Base-by-base conservation (phyloP, 1,140 invertebrate species). In the Popillia japonica region DNA sequence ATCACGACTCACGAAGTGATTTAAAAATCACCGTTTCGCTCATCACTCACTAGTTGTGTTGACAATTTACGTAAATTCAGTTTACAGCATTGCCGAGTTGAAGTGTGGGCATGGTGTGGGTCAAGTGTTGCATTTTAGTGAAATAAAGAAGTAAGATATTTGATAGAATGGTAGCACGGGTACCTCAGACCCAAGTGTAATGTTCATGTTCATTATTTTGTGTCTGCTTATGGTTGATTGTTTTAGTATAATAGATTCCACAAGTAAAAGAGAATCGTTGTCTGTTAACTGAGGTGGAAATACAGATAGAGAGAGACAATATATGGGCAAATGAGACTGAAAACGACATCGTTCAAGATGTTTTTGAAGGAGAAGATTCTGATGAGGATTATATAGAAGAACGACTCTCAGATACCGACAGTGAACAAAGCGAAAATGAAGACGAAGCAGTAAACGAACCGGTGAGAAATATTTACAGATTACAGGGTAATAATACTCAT, bases 311-410 rank as follows among this genome's bases (percentile, higher is more conserved):
- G 73, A 40, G 14, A 22, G 34, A 75, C 8, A 40, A 44, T 75
- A 34, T 75, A 41, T 75, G 73, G 40, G 27, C 40, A n/a, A 75
- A 75, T 75, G 73, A 75, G 40, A 75, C 34, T 41, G 73, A 75
- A 75, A 75, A 17, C 41, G 40, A 75, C n/a, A 44, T 41, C 27
- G 9, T 34, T 75, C 34, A 75, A n/a, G 27, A 75, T 75, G 11
- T 75, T 48, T 76, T 75, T 41, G 27, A 40, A 75, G 27, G 41
- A 20, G 73, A 75, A 41, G 40, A 41, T 17, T 75, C 27, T 44
- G 75, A 76, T 76, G 44, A 76, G 34, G 75, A 55, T 76, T 76
- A 55, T 76, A 27, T 76, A 22, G 75, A 76, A 76, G 75, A 76
- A 55, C 75, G 34, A 55, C 55, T 59, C 55, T 55, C 75, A 55